Percentiles rank a stretch among this genome's conserved stretches.
Conservation (phyloP, 2,113 vertebrate species). For the Cebus imitator region DNA sequence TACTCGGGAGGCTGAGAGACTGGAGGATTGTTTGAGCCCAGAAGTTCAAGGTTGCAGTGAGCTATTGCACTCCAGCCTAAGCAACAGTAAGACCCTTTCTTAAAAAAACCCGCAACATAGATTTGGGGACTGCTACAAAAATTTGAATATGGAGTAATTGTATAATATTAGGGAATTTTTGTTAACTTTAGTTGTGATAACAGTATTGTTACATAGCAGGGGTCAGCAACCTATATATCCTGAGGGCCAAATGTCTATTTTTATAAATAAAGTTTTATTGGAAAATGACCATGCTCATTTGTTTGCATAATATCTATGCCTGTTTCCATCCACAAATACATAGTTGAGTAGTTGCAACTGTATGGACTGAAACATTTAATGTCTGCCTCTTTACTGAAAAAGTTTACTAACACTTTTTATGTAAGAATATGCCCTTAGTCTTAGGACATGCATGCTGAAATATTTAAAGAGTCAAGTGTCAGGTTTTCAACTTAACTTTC, state of each 20-base stretch:
- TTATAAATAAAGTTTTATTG: neutral
- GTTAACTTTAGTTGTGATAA: neutral
- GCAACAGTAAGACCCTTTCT: too few relatives aligned
- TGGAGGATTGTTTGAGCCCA: too few relatives aligned
- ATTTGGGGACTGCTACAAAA: neutral
- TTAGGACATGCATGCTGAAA: slow-evolving; percentile 2
- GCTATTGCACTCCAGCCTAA: too few relatives aligned
- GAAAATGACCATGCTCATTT: neutral
- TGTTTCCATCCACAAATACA: neutral
- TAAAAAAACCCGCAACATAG: neutral
- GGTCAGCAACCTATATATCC: neutral
- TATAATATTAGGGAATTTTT: slow-evolving; percentile 3
- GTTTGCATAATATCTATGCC: neutral
- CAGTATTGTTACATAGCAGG: neutral
- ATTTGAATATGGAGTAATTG: neutral
- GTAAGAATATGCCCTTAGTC: neutral
- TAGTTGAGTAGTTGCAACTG: neutral
- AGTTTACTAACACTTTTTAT: neutral
- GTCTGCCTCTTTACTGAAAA: neutral
- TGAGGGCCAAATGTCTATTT: neutral
- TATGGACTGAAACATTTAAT: neutral
- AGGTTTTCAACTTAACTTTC: slow-evolving; percentile 1
- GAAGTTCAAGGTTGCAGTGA: too few relatives aligned
- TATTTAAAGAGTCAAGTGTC: neutral
- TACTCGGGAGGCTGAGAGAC: too few relatives aligned